Evolutionary conservation across 2,888 invertebrate species (phyloP), one percentile per base, ranked within the genome.

Genomic region (Coenonympha arcania): DNA sequence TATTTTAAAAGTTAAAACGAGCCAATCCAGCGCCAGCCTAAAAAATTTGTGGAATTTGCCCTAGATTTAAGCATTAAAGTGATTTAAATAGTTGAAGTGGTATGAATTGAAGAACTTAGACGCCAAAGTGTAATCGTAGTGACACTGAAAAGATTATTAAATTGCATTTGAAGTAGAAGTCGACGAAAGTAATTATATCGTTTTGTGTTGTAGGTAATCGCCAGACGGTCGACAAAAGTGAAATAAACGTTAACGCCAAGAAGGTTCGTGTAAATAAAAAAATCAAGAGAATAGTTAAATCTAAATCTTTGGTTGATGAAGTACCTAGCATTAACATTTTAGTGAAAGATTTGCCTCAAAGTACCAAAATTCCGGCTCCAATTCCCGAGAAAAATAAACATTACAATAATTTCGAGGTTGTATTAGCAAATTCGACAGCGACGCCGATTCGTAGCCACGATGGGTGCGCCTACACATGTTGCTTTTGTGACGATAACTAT

Each of bases 151-250:
- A 33, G 8, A 6, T 18, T 19, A n/a, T 20, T 2, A 6, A 11
- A 37, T 15, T 37, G 2, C 13, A 22, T 22, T 15, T 15, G 33
- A 18, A 33, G 6, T 18, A 24, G 5, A 24, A 18, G 19, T 45
- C 11, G 19, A 45, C 11, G 28, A 45, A 37, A 36, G 36, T 45
- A 45, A 45, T 37, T 39, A 18, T 28, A 37, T 19, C 26, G 37
- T 45, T 45, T 45, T 45, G 45, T 45, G 36, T 45, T 45, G 45
- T 45, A 45, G 45, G 45, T 45, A 36, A 36, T 26, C 45, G 13
- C 28, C 45, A 13, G 45, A 19, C 37, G 15, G 6, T 24, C 44
- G 1, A 19, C 28, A 37, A 45, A 37, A 45, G 5, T 6, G 45
- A 45, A 37, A 36, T 37, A 20, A 26, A 13, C 26, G 36, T 19